Percentiles rank a stretch among this genome's conserved stretches.
These are phyloP conservation scores for Rhyacophila evoluta DNA, from an alignment of 2,888 invertebrate species.

Conservation along the genomic window DNA sequence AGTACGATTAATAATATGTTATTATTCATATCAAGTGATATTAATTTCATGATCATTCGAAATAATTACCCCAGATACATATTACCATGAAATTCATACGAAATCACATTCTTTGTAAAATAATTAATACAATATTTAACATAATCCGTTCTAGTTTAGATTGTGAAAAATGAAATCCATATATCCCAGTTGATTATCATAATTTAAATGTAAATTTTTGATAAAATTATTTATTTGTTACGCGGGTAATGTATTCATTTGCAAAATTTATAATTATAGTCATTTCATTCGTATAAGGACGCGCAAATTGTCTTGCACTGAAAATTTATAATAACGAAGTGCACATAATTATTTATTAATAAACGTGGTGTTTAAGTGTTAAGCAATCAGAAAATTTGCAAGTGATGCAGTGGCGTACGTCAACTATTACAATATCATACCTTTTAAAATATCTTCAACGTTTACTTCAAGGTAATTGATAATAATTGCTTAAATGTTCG, in stretches of 20 bases:
- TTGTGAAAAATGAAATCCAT: not conserved
- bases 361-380: not conserved
- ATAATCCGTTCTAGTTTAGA: not conserved
- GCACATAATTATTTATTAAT: not conserved
- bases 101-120: not conserved
- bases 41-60: not conserved
- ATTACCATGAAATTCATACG: not conserved
- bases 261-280: slow-evolving; percentile 16
- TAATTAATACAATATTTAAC: not conserved
- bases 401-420: not conserved
- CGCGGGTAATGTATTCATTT: not conserved
- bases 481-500: too few relatives aligned
- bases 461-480: too few relatives aligned
- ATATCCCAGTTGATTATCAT: not conserved
- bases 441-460: too few relatives aligned
- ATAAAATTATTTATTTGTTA: not conserved
- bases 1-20: too few relatives aligned
- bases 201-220: not conserved
- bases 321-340: slow-evolving; percentile 13
- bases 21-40: not conserved
- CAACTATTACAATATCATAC: too few relatives aligned
- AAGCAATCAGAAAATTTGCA: not conserved
- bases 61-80: not conserved
- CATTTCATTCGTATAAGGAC: not conserved
- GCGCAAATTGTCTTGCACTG: not conserved